Evolutionary conservation across 2,797 vertebrate species (phyloP).

Genomic region (Spondyliosoma cantharus): DNA sequence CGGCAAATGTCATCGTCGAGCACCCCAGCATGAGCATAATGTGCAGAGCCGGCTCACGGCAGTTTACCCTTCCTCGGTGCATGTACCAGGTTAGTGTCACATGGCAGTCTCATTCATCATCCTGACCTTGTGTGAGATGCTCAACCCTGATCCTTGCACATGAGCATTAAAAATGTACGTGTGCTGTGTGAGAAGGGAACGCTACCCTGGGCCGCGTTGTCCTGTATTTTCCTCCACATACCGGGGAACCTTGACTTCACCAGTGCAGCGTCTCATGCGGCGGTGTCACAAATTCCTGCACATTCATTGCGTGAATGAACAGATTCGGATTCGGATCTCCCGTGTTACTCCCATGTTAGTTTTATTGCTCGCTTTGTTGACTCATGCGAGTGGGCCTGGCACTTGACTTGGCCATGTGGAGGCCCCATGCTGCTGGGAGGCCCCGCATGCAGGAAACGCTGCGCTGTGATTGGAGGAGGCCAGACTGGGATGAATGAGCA

Average conservation of each 20-base stretch:
- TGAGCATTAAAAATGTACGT: slow-evolving; percentile 2
- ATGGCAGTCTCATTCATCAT: slow-evolving; percentile 61
- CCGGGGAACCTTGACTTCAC: background rate
- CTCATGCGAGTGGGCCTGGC: slow-evolving; percentile 69
- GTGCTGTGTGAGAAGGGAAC: background rate
- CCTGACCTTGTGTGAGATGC: slow-evolving; percentile 49
- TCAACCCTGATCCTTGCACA: slow-evolving; percentile 49
- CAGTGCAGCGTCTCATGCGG: background rate
- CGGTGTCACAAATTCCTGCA: slow-evolving; percentile 22
- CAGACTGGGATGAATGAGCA: slow-evolving; percentile 75
- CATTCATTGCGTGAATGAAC: slow-evolving; percentile 29
- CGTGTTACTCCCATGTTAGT: slow-evolving; percentile 61
- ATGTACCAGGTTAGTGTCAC: slow-evolving; percentile 49
- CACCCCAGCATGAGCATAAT: slow-evolving; percentile 29
- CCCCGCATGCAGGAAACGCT: slow-evolving; percentile 51
- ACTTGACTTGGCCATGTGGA: slow-evolving; percentile 74
- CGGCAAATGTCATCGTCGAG: slow-evolving; percentile 38
- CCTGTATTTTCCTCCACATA: slow-evolving; percentile 7
- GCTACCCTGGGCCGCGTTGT: background rate
- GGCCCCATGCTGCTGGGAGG: slow-evolving; percentile 76
- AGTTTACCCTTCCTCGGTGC: slow-evolving; percentile 21
- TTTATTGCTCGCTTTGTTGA: slow-evolving; percentile 73
- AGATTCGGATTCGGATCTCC: slow-evolving; percentile 47
- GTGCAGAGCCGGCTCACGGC: slow-evolving; percentile 25
- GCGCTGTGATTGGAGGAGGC: slow-evolving; percentile 72